phyloP scores from a whole-genome alignment of 2,797 vertebrate genomes.

The Lepidocolaptes lacrymiger region DNA sequence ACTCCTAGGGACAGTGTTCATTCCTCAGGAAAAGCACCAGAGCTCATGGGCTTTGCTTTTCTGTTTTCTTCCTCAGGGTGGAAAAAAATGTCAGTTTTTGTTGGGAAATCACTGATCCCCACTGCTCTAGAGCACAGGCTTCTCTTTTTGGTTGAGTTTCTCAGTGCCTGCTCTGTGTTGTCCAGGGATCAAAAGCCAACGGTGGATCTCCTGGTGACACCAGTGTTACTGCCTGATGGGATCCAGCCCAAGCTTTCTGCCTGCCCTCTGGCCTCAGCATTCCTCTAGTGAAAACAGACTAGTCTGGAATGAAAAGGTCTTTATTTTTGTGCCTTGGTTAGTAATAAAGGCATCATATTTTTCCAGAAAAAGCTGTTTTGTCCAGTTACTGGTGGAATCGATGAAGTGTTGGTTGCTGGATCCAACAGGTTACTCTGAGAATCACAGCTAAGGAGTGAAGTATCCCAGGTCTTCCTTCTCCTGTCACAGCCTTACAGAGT shows the following conservation, averaged over 20 bases:
- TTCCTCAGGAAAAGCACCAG: not conserved
- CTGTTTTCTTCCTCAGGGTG: not conserved
- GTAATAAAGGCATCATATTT: not conserved
- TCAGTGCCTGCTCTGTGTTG: fast-evolving
- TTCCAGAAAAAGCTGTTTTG: not conserved
- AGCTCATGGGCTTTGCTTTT: not conserved
- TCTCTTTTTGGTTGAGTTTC: not conserved
- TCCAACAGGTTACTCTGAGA: not conserved
- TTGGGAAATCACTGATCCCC: not conserved
- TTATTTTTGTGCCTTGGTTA: not conserved
- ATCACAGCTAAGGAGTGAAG: not conserved
- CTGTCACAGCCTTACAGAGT: not conserved
- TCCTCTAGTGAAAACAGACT: not conserved
- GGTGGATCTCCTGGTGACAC: not conserved
- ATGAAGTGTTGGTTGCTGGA: not conserved
- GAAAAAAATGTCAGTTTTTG: not conserved
- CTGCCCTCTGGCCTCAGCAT: not conserved
- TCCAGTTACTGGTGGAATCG: not conserved
- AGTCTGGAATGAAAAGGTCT: not conserved
- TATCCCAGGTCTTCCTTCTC: not conserved
- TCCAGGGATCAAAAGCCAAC: not conserved
- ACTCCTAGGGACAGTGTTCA: not conserved
- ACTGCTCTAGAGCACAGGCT: not conserved
- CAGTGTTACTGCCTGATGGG: not conserved
- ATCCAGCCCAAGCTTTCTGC: not conserved